Evolutionary conservation across 2,797 vertebrate species (phyloP).

Genomic region (Gallinago nigripennis): DNA sequence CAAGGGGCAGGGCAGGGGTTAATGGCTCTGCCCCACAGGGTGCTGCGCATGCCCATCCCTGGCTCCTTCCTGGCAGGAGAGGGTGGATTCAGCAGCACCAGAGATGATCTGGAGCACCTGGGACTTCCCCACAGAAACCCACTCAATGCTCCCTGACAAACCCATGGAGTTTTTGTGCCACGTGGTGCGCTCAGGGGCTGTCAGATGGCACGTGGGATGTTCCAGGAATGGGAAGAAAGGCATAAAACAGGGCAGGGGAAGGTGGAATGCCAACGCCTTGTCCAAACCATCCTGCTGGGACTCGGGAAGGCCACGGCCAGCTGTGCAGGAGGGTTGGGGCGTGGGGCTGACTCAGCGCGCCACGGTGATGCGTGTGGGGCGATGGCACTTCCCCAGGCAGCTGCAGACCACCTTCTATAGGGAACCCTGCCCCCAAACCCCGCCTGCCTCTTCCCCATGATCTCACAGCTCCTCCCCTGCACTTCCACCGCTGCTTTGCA

Average conservation of each 20-base stretch:
- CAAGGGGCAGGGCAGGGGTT: fast-evolving
- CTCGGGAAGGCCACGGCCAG: not conserved
- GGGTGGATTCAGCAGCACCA: not conserved
- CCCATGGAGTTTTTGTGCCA: not conserved
- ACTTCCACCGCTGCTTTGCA: fast-evolving
- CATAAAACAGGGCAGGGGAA: not conserved
- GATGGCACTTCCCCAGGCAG: not conserved
- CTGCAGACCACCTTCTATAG: fast-evolving
- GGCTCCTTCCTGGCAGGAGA: not conserved
- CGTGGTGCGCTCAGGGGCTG: fast-evolving
- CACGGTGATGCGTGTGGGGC: not conserved
- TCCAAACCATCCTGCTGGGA: not conserved
- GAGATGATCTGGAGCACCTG: fast-evolving
- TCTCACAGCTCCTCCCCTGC: not conserved
- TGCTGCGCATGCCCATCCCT: not conserved
- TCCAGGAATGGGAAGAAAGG: not conserved
- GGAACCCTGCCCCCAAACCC: not conserved
- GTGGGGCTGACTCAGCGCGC: not conserved
- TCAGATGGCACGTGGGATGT: fast-evolving
- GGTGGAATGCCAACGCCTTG: fast-evolving
- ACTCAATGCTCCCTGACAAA: fast-evolving
- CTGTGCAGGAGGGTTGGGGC: not conserved
- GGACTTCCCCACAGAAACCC: not conserved
- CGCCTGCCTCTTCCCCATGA: not conserved
- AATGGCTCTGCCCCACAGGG: not conserved